These are phyloP conservation scores for Cryptocheilus praepositus DNA, from an alignment of 2,888 invertebrate genomes.

Conservation along the genomic window DNA sequence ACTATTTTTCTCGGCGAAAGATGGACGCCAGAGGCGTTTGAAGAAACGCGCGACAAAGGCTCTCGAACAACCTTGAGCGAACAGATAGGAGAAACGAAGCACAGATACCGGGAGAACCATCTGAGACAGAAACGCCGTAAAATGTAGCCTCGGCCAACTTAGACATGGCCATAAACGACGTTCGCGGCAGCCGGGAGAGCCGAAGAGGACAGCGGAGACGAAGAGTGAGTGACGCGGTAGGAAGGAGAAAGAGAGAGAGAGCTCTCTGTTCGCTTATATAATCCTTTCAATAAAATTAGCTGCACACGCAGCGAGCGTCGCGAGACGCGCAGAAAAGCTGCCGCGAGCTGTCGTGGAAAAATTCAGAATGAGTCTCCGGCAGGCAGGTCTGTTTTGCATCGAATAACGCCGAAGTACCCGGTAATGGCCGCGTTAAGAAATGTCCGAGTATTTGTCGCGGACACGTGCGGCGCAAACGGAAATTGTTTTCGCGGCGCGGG, in stretches of 20 bases:
- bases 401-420: too few relatives aligned
- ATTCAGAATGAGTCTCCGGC: too few relatives aligned
- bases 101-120: slow-evolving; percentile 62
- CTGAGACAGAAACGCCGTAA: slow-evolving; percentile 69
- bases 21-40: slow-evolving; percentile 24
- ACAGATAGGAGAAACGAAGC: slow-evolving; percentile 62
- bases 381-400: too few relatives aligned
- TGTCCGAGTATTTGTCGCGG: too few relatives aligned
- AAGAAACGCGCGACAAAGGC: slow-evolving; percentile 43
- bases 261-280: slow-evolving; percentile 34
- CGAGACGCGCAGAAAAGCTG: background rate
- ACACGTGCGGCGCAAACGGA: too few relatives aligned
- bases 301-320: slow-evolving; percentile 18
- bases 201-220: slow-evolving; percentile 24
- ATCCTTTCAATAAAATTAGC: slow-evolving; percentile 46
- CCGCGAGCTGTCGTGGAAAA: background rate
- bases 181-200: slow-evolving; percentile 44
- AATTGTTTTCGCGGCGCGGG: too few relatives aligned
- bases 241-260: slow-evolving; percentile 25
- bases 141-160: slow-evolving; percentile 74
- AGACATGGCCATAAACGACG: slow-evolving; percentile 67
- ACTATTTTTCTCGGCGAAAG: slow-evolving; percentile 15
- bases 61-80: slow-evolving; percentile 57
- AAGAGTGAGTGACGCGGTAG: slow-evolving; percentile 34
- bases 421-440: too few relatives aligned